Evolutionary conservation across 2,888 invertebrate species (phyloP).

Genomic region (Dione vanillae): DNA sequence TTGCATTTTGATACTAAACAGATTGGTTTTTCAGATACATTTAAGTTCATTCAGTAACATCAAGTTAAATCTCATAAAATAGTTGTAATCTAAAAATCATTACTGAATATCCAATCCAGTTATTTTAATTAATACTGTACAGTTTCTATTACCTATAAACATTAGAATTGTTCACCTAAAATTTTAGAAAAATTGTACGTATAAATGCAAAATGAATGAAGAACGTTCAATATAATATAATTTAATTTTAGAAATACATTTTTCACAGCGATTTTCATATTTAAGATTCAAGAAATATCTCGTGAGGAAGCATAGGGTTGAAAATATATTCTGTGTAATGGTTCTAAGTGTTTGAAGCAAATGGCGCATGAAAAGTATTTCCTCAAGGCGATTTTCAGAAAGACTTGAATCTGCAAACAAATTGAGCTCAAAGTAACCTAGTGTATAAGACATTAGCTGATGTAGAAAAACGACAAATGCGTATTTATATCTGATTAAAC

Average conservation of each 20-base stretch:
- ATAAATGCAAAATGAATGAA: background rate
- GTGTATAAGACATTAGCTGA: slow-evolving; percentile 70
- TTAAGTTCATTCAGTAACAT: too few species aligned
- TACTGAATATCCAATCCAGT: background rate
- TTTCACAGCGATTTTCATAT: slow-evolving; percentile 17
- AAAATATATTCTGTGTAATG: slow-evolving; percentile 75
- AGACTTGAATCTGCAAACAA: slow-evolving; percentile 73
- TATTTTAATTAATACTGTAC: background rate
- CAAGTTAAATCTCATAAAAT: too few species aligned
- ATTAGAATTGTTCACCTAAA: background rate
- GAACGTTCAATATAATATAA: slow-evolving; percentile 10
- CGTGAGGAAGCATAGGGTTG: slow-evolving; percentile 68
- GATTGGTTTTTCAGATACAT: too few species aligned
- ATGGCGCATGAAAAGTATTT: slow-evolving; percentile 82
- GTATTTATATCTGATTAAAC: background rate
- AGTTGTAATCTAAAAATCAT: background rate
- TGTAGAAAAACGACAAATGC: slow-evolving; percentile 73
- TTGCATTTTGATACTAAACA: too few species aligned
- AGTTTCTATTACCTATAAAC: background rate
- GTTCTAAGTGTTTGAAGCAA: slow-evolving; percentile 77
- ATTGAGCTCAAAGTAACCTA: slow-evolving; percentile 66
- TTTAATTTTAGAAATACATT: slow-evolving; percentile 14
- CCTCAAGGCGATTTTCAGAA: slow-evolving; percentile 70
- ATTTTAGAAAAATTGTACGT: too few species aligned
- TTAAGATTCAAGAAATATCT: slow-evolving; percentile 71